Base-by-base conservation (phyloP, 1,140 invertebrate genomes). In the Bursaphelenchus mucronatus region DNA sequence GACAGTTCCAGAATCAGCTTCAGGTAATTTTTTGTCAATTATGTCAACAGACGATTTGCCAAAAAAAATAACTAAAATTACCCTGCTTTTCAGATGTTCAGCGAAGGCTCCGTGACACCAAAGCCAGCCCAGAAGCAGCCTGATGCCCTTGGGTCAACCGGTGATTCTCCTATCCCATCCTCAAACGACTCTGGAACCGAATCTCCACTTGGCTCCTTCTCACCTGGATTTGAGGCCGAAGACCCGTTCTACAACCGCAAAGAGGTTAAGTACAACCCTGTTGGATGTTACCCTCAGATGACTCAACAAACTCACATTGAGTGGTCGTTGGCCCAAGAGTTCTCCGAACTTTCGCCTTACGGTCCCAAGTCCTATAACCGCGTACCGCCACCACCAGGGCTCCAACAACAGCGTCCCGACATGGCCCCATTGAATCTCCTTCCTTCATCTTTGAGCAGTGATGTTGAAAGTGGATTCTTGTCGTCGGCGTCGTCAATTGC, bases 101-200 rank as follows among this genome's bases (percentile, higher is more conserved):
- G 45, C 57, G 57, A 59, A n/a, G 41, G 41, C 8, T 46, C 45
- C 6, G 45, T 44, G 3, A 59, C 11, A 15, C 11, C 49, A 10
- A 11, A 59, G 4, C n/a, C 11, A 13, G 57, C 19, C n/a, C 13
- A 30, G 13, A 59, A 59, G 21, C 21, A 57, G 44, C 11, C 52
- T 41, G 57, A 15, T 50, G 47, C 47, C 13, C 9, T 10, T 46
- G 64, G 58, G 9, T 66, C 64, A 8, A 43, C 63, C 30, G 64
- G 64, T 8, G 64, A 66, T n/a, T 63, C 58, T 11, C 64, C 64
- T 4, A 62, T 63, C 43, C 64, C 64, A 19, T 66, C 64, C 7
- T 66, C 64, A 43, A 63, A 21, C 15, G 64, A 66, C 41, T 66
- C 64, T 7, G 64, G 64, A 13, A 61, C 58, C 3, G 64, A 63